These are phyloP conservation scores for Unio pictorum DNA, from an alignment of 2,888 invertebrate species.

Conservation along the genomic window DNA sequence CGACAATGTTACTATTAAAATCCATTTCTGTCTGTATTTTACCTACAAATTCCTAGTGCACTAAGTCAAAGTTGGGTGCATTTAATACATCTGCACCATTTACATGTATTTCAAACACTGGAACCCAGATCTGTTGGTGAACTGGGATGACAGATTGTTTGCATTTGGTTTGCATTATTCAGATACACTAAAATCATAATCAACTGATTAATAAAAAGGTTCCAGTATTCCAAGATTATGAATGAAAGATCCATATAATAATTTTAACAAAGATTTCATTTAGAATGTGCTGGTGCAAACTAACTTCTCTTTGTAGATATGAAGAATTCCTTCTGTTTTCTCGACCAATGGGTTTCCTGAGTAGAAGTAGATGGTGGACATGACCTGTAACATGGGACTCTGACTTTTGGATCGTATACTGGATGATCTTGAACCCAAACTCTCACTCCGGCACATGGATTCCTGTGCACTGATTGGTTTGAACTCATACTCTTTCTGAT, in stretches of 20 bases:
- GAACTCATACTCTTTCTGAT: conserved; percentile 4
- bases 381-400: conserved; percentile 47
- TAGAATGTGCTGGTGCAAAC: conserved; percentile 41
- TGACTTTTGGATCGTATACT: conserved; percentile 52
- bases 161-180: too few species aligned
- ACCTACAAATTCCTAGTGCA: too few species aligned
- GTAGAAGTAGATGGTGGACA: conserved; percentile 78
- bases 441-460: conserved; percentile 4
- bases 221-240: not conserved
- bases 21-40: too few species aligned
- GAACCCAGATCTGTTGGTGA: too few species aligned
- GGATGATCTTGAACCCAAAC: conserved; percentile 16
- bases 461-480: not conserved
- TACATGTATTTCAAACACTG: too few species aligned
- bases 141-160: too few species aligned
- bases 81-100: too few species aligned
- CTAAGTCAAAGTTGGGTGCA: too few species aligned
- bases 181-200: too few species aligned
- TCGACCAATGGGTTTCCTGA: conserved; percentile 98
- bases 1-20: too few species aligned
- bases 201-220: too few species aligned
- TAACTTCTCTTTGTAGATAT: conserved; percentile 97
- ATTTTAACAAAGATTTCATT: not conserved
- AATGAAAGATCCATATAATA: not conserved
- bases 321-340: conserved; percentile 95